Percentiles rank a stretch among this genome's conserved stretches.
These are phyloP conservation scores for Rallus limicola DNA, from an alignment of 2,113 vertebrate species.

Conservation along the genomic window DNA sequence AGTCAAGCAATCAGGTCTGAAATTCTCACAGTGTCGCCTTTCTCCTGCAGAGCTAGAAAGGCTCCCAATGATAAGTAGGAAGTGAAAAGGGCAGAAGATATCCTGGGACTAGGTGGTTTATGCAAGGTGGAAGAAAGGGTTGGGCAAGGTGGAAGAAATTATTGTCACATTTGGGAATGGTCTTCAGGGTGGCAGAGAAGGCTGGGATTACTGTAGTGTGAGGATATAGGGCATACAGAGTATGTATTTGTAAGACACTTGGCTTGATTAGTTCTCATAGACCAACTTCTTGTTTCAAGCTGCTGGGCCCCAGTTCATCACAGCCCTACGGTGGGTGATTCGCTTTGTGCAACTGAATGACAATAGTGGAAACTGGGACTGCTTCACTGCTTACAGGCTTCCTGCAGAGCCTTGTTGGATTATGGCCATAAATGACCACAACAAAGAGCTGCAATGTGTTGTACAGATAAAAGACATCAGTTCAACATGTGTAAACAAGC, in stretches of 20 bases:
- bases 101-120: not conserved
- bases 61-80: not conserved
- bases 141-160: not conserved
- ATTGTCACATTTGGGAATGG: not conserved
- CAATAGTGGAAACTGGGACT: not conserved
- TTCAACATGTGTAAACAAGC: conserved; percentile 13
- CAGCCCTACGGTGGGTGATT: not conserved
- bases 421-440: not conserved
- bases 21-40: not conserved
- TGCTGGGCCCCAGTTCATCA: not conserved
- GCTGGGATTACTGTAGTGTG: not conserved
- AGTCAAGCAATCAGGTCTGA: not conserved
- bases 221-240: not conserved
- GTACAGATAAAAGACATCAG: conserved; percentile 14
- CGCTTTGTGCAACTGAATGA: not conserved
- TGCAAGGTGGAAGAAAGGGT: not conserved
- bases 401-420: not conserved
- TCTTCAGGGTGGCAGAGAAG: not conserved
- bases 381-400: not conserved
- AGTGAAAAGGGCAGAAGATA: not conserved
- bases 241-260: not conserved
- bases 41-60: not conserved
- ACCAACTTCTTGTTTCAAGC: not conserved
- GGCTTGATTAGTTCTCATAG: not conserved
- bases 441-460: not conserved